phyloP scores from a whole-genome alignment of 2,888 invertebrate genomes.

The Flexamia atlantica region DNA sequence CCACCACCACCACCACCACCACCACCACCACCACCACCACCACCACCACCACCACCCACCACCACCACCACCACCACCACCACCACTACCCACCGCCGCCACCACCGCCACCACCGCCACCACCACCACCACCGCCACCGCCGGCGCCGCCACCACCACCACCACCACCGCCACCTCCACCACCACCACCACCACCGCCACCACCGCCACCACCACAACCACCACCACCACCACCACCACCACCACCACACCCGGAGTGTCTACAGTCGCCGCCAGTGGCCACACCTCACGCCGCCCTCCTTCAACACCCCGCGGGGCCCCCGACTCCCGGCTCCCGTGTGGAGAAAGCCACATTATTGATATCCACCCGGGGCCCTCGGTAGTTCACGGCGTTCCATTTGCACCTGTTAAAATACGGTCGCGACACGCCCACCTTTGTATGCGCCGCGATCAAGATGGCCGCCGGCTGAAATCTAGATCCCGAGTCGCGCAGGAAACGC shows the following conservation, averaged over 20 bases:
- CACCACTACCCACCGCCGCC: no score
- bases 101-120: no score
- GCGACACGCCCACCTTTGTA: slow-evolving; percentile 60
- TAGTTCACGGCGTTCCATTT: slow-evolving; percentile 63
- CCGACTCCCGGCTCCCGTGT: slow-evolving; percentile 20
- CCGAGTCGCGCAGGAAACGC: slow-evolving; percentile 55
- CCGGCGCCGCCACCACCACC: not conserved
- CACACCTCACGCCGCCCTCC: slow-evolving; percentile 3
- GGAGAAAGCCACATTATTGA: slow-evolving; percentile 43
- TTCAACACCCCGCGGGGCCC: slow-evolving; percentile 3
- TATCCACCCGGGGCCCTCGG: slow-evolving; percentile 54
- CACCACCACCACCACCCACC: not conserved
- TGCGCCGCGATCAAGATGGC: slow-evolving; percentile 63
- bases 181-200: no score
- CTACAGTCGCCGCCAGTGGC: not conserved
- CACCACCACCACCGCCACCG: not conserved
- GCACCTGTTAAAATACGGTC: slow-evolving; percentile 62
- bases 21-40: no score
- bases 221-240: not conserved
- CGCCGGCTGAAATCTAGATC: slow-evolving; percentile 58
- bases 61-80: not conserved
- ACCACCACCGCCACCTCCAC: not conserved
- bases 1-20: no score
- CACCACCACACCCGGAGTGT: not conserved
- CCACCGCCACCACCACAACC: no score